Conservation (phyloP, 2,113 vertebrate species). For the Takifugu bimaculatus region DNA sequence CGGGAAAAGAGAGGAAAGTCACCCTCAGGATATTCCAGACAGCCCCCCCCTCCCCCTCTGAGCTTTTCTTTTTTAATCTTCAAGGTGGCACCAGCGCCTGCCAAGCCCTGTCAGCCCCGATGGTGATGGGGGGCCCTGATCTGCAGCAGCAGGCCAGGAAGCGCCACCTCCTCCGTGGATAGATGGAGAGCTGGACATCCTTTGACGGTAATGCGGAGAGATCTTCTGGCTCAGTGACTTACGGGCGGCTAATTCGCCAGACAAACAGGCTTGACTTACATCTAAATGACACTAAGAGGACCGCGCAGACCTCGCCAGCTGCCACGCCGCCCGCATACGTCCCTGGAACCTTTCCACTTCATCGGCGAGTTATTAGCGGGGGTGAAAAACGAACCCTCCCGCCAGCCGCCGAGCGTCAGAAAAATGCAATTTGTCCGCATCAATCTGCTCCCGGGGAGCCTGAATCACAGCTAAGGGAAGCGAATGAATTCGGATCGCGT, state of each 20-base stretch:
- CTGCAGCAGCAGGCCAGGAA: slow-evolving; percentile 33
- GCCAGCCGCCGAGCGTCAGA: slow-evolving; percentile 1
- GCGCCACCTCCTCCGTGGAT: slow-evolving; percentile 28
- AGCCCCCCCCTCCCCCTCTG: not conserved
- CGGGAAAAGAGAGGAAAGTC: not conserved
- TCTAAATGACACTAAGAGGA: slow-evolving; percentile 20
- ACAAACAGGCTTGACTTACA: slow-evolving; percentile 27
- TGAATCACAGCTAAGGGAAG: slow-evolving; percentile 5
- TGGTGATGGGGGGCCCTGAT: slow-evolving; percentile 20
- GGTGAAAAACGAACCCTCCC: too few species aligned
- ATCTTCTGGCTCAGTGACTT: slow-evolving; percentile 24
- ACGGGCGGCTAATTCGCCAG: slow-evolving; percentile 12
- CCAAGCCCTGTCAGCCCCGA: slow-evolving; percentile 45
- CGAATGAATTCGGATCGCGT: slow-evolving; percentile 28
- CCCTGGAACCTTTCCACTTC: slow-evolving; percentile 28
- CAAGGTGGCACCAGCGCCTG: slow-evolving; percentile 18
- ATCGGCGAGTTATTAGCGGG: not conserved
- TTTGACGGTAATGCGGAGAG: slow-evolving; percentile 26
- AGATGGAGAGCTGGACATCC: slow-evolving; percentile 26
- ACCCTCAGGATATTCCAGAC: slow-evolving; percentile 6
- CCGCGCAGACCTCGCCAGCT: not conserved
- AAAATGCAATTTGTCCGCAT: not conserved
- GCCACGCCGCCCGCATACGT: not conserved
- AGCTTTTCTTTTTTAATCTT: not conserved
- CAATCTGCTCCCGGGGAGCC: not conserved